Evolutionary conservation across 2,797 vertebrate genomes (phyloP).

Genomic region (Siniperca obscura): DNA sequence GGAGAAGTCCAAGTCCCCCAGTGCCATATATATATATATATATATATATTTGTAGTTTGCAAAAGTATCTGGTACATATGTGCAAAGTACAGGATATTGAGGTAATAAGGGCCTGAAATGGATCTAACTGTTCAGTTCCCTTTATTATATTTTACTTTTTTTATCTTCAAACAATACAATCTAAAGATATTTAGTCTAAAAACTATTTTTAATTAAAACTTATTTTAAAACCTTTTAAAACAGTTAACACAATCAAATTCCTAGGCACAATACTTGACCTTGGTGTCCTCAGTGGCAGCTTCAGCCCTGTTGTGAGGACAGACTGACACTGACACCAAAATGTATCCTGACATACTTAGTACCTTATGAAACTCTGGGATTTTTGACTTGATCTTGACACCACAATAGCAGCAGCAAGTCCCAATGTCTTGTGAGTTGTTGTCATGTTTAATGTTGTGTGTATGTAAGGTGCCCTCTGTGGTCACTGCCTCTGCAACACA

Average conservation of each 20-base stretch:
- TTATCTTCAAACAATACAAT: too few relatives aligned
- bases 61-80: too few relatives aligned
- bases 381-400: neutral
- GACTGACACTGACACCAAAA: neutral
- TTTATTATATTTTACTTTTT: too few relatives aligned
- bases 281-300: too few relatives aligned
- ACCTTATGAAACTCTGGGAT: neutral
- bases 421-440: neutral
- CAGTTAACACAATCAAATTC: neutral
- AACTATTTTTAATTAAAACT: neutral
- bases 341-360: neutral
- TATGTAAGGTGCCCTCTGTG: slow-evolving; percentile 1
- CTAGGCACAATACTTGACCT: neutral
- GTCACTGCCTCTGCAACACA: slow-evolving; percentile 14
- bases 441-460: slow-evolving; percentile 24
- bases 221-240: neutral
- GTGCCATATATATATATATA: too few relatives aligned
- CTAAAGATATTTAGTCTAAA: neutral
- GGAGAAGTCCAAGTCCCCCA: too few relatives aligned
- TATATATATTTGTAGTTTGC: too few relatives aligned
- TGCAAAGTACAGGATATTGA: too few relatives aligned
- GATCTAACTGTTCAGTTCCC: too few relatives aligned
- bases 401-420: neutral
- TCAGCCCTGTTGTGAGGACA: neutral
- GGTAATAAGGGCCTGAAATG: too few relatives aligned